Percentiles rank a stretch among this genome's conserved stretches.
Evolutionary conservation across 2,797 vertebrate species (phyloP).

Genomic region (Zenarchopterus dispar): DNA sequence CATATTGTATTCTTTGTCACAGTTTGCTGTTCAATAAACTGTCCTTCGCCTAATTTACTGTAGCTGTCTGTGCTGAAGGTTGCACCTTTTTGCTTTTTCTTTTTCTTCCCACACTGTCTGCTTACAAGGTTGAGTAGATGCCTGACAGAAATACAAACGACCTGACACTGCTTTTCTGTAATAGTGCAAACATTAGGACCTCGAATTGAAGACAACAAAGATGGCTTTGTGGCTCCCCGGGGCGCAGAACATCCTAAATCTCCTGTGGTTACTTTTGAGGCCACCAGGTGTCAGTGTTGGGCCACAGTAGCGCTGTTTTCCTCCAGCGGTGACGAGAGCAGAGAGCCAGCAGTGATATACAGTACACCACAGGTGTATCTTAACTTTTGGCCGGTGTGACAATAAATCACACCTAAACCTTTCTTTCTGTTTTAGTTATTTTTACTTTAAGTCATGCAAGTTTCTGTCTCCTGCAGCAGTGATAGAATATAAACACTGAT

Average conservation of each 20-base stretch:
- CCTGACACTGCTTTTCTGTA: slow-evolving; percentile 1
- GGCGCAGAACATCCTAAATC: slow-evolving; percentile 17
- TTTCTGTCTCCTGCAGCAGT: slow-evolving; percentile 11
- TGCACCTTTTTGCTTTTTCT: neutral
- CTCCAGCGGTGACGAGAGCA: slow-evolving; percentile 1
- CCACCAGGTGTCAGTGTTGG: slow-evolving; percentile 78
- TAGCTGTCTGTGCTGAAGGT: slow-evolving; percentile 26
- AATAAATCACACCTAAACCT: slow-evolving; percentile 35
- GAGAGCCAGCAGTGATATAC: slow-evolving; percentile 1
- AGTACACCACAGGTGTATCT: slow-evolving; percentile 63
- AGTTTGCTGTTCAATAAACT: slow-evolving; percentile 85
- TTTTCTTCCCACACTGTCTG: neutral
- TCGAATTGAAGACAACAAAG: slow-evolving; percentile 29
- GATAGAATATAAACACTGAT: slow-evolving; percentile 5
- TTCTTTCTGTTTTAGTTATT: slow-evolving; percentile 20
- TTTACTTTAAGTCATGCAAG: slow-evolving; percentile 7
- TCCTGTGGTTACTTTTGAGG: slow-evolving; percentile 5
- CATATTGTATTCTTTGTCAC: slow-evolving; percentile 77
- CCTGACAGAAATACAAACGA: slow-evolving; percentile 30
- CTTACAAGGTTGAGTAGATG: slow-evolving; percentile 27
- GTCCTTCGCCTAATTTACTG: slow-evolving; percentile 49
- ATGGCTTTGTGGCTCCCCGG: slow-evolving; percentile 29
- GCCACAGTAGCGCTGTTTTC: slow-evolving; percentile 16
- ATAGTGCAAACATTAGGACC: slow-evolving; percentile 23
- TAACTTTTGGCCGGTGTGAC: slow-evolving; percentile 34